phyloP scores from a whole-genome alignment of 2,888 invertebrate species.

The Alviniconcha strummeri region DNA sequence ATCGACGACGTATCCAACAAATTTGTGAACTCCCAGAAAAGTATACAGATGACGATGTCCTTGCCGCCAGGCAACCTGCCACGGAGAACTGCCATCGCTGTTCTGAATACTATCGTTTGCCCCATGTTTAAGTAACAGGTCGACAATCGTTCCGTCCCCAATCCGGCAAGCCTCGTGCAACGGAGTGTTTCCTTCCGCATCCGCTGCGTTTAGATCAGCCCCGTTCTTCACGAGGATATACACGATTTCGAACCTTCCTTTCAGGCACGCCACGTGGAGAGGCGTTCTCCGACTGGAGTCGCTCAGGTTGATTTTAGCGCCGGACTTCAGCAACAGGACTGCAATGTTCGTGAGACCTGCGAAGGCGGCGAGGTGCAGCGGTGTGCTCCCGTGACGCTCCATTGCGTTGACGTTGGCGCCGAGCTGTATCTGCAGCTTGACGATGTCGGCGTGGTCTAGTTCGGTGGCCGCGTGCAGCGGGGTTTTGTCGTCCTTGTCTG shows the following conservation, averaged over 20 bases:
- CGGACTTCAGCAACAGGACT: not conserved
- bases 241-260: not conserved
- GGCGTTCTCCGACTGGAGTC: not conserved
- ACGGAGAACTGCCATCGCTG: not conserved
- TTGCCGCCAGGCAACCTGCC: not conserved
- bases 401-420: slow-evolving; percentile 1
- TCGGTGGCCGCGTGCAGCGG: slow-evolving; percentile 21
- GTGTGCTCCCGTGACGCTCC: not conserved
- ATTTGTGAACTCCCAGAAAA: not conserved
- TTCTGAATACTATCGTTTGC: not conserved
- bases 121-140: not conserved
- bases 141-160: not conserved
- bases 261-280: not conserved
- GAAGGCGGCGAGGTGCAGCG: not conserved
- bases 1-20: too few relatives aligned
- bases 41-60: not conserved
- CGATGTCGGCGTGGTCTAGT: slow-evolving; percentile 13
- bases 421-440: not conserved
- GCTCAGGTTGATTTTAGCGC: not conserved
- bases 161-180: slow-evolving; percentile 15
- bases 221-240: not conserved
- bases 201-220: not conserved
- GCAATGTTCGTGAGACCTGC: not conserved
- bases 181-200: slow-evolving; percentile 18
- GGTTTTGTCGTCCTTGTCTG: slow-evolving; percentile 13